Conservation (phyloP, 2,888 invertebrate species). For the Helobdella robusta region DNA sequence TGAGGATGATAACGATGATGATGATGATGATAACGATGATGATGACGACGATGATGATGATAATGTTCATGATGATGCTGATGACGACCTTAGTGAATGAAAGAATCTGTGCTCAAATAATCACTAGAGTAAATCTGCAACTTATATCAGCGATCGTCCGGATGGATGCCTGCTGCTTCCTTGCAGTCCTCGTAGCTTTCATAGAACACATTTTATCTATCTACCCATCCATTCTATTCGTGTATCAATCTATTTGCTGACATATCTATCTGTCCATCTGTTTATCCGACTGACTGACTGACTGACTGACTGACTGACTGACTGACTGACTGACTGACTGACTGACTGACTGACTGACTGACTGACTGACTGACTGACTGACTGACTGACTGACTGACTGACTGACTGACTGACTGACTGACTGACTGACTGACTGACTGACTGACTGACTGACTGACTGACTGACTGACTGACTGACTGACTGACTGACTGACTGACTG, state of each 20-base stretch:
- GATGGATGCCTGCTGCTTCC: no score
- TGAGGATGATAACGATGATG: conserved; percentile 1
- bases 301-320: no score
- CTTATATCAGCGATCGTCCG: no score
- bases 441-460: conserved; percentile 37
- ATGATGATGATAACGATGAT: conserved; percentile 3
- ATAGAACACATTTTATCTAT: no score
- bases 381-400: conserved; percentile 34
- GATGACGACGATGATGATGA: conserved; percentile 3
- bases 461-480: conserved; percentile 37
- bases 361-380: conserved; percentile 34
- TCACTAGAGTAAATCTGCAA: no score
- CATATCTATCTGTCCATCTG: no score
- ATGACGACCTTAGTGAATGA: neutral
- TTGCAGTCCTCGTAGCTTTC: no score
- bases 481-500: conserved; percentile 35
- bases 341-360: no score
- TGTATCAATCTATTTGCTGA: neutral
- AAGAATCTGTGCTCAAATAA: neutral
- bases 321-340: no score
- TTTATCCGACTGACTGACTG: no score
- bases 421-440: conserved; percentile 37
- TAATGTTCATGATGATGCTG: neutral
- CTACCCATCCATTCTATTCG: no score
- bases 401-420: conserved; percentile 36